A percentile compares a stretch with the other conserved stretches of the same genome.
These are phyloP conservation scores for Lepidurus apus DNA, from an alignment of 1,140 invertebrate genomes.

Conservation along the genomic window DNA sequence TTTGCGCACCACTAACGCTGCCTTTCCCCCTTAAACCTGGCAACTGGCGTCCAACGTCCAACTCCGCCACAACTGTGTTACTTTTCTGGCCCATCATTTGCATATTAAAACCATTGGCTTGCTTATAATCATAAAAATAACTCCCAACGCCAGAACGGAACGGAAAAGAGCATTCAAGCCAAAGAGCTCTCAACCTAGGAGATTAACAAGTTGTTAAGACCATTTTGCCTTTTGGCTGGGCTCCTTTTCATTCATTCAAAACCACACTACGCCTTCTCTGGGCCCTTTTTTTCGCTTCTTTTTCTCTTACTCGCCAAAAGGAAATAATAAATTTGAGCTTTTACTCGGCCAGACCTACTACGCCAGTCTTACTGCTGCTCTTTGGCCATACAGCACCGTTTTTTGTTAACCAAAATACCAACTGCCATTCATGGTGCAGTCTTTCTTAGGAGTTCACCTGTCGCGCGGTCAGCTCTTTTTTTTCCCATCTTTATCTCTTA, in stretches of 20 bases:
- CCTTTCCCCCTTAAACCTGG: background rate
- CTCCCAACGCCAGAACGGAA: background rate
- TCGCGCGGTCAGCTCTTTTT: background rate
- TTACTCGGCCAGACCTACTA: background rate
- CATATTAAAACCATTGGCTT: background rate
- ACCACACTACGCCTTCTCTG: background rate
- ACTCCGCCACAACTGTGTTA: background rate
- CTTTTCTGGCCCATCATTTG: background rate
- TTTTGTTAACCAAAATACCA: background rate
- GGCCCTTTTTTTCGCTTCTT: background rate
- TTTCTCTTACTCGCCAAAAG: background rate
- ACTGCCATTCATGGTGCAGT: background rate
- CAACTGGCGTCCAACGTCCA: background rate
- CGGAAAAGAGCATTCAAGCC: background rate
- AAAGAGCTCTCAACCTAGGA: background rate
- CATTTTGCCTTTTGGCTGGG: background rate
- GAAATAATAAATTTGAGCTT: too few species aligned
- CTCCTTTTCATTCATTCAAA: background rate
- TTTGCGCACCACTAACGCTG: background rate
- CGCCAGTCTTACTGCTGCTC: background rate
- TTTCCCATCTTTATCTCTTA: background rate
- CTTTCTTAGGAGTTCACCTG: background rate
- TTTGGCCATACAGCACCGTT: background rate
- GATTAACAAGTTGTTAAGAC: constrained; percentile 6
- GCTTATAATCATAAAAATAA: background rate